phyloP scores from a whole-genome alignment of 30 jellyfish, hydroid and myxozoan species.

The Aurelia coerulea region DNA sequence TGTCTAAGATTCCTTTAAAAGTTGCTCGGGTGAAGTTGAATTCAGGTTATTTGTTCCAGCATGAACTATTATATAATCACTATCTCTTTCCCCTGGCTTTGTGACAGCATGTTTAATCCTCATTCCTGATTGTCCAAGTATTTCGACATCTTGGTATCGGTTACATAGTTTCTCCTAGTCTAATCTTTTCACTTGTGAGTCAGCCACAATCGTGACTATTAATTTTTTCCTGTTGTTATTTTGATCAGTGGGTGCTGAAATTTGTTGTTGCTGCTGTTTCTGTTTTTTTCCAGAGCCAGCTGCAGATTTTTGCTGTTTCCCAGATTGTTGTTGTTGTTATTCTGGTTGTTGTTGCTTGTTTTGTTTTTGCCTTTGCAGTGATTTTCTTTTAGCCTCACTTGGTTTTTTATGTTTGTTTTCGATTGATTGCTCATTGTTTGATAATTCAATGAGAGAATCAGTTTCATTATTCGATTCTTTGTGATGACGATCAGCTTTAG shows the following conservation, averaged over 20 bases:
- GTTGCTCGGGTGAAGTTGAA: constrained; percentile 26
- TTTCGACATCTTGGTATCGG: constrained; percentile 17
- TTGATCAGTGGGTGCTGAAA: constrained; percentile 5
- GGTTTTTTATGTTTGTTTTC: constrained; percentile 15
- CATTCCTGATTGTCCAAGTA: neutral
- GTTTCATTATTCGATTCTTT: too few relatives aligned
- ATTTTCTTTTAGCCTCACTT: constrained; percentile 11
- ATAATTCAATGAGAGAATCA: too few relatives aligned
- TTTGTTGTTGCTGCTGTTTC: constrained; percentile 14
- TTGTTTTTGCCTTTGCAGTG: constrained; percentile 21
- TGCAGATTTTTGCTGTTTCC: constrained; percentile 27
- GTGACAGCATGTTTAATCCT: constrained; percentile 10
- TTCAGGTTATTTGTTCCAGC: constrained; percentile 12
- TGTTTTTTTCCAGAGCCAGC: constrained; percentile 10
- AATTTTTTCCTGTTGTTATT: constrained; percentile 9
- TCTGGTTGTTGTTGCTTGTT: constrained; percentile 10
- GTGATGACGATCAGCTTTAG: too few relatives aligned
- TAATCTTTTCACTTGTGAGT: constrained; percentile 14
- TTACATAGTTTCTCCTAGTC: constrained; percentile 1
- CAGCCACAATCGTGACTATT: constrained; percentile 8
- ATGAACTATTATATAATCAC: constrained; percentile 10
- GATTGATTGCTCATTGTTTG: constrained; percentile 7
- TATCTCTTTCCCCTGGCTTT: constrained; percentile 12
- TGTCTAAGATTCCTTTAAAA: neutral
- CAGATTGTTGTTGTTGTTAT: constrained; percentile 13